A percentile compares a stretch with the other conserved stretches of the same genome.
These are phyloP conservation scores for Amphipoea lucens DNA, from an alignment of 2,888 invertebrate genomes.

Conservation along the genomic window DNA sequence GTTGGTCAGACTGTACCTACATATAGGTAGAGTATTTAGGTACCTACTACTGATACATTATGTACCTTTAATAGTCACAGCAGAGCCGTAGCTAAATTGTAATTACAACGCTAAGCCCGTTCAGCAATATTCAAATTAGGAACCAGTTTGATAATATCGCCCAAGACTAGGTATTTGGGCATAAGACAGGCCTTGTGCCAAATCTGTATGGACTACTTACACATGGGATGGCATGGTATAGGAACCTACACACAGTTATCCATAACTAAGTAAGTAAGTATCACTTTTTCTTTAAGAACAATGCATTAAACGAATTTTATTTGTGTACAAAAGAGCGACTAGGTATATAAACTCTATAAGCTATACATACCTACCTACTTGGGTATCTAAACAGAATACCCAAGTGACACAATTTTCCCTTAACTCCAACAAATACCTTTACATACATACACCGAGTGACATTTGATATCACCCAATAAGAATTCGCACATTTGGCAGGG, in stretches of 20 bases:
- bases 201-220: constrained; percentile 3
- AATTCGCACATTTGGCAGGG: constrained; percentile 75
- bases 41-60: background rate
- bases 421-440: background rate
- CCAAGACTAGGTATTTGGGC: background rate
- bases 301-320: too few species aligned
- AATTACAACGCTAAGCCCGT: background rate
- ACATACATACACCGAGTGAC: constrained; percentile 69
- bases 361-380: too few species aligned
- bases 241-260: background rate
- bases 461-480: constrained; percentile 86
- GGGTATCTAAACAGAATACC: background rate
- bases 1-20: background rate
- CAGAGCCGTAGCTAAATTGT: constrained; percentile 1
- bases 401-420: background rate
- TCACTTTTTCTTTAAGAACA: too few species aligned
- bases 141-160: constrained; percentile 1
- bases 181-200: constrained; percentile 24
- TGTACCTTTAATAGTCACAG: background rate
- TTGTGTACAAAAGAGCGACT: background rate
- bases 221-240: background rate
- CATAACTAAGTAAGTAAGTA: too few species aligned
- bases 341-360: background rate
- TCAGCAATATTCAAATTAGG: background rate
- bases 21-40: background rate